phyloP scores from a whole-genome alignment of 2,113 vertebrate species.

The Channa maculata region DNA sequence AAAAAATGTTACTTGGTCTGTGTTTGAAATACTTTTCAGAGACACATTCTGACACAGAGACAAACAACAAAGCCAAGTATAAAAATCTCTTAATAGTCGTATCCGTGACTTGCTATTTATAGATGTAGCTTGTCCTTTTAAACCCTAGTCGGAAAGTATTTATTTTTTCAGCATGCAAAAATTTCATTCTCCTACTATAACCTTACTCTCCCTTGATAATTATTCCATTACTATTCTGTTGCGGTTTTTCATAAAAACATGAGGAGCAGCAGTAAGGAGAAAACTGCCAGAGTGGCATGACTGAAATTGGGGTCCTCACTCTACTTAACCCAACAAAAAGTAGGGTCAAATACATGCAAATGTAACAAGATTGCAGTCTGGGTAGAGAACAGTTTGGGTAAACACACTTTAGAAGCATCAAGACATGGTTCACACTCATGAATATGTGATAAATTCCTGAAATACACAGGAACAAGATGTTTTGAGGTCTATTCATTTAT shows the following conservation, averaged over 20 bases:
- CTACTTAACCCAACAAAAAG: neutral
- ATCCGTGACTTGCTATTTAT: conserved; percentile 34
- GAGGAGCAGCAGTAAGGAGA: neutral
- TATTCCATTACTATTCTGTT: conserved; percentile 16
- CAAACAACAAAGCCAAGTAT: conserved; percentile 24
- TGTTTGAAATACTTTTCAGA: conserved; percentile 22
- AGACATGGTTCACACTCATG: conserved; percentile 1
- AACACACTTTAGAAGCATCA: neutral
- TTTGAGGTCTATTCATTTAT: too few relatives aligned
- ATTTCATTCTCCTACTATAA: conserved; percentile 12
- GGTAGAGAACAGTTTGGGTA: neutral
- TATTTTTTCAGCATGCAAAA: conserved; percentile 17
- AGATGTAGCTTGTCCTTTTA: conserved; percentile 33
- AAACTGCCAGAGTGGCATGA: neutral
- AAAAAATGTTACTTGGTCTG: conserved; percentile 10
- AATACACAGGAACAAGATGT: neutral
- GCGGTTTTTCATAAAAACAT: conserved; percentile 8
- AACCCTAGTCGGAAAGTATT: conserved; percentile 23
- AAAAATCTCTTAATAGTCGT: conserved; percentile 29
- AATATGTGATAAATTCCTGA: neutral
- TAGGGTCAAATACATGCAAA: neutral
- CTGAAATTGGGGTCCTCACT: conserved; percentile 1
- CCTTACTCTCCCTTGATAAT: conserved; percentile 15
- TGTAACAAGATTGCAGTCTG: neutral
- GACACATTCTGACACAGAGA: conserved; percentile 3